phyloP scores from a whole-genome alignment of 2,797 vertebrate species.

The Spinus olivaceus region DNA sequence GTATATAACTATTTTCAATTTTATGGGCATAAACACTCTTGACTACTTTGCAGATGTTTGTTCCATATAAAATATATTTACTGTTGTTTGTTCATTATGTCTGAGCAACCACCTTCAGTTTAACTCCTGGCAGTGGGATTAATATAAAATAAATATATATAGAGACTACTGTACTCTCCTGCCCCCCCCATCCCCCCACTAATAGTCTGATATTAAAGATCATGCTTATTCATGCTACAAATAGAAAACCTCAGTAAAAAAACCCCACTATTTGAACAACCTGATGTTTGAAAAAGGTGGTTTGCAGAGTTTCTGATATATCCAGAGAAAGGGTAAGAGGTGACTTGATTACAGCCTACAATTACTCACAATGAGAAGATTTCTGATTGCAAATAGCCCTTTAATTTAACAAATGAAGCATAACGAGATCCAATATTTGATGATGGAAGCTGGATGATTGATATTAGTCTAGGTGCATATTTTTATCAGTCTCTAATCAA shows the following conservation, averaged over 20 bases:
- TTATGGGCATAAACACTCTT: background rate
- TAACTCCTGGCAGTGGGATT: background rate
- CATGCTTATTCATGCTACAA: background rate
- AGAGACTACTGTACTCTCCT: background rate
- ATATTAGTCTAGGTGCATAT: conserved; percentile 40
- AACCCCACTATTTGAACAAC: background rate
- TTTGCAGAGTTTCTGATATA: background rate
- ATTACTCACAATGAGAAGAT: conserved; percentile 33
- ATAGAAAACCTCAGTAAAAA: background rate
- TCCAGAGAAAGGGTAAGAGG: background rate
- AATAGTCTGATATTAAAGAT: background rate
- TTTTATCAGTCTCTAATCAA: conserved; percentile 52
- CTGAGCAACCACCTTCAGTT: background rate
- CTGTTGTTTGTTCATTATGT: background rate
- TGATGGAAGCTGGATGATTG: conserved; percentile 27
- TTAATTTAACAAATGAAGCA: conserved; percentile 58
- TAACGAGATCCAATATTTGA: conserved; percentile 43
- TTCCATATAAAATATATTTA: background rate
- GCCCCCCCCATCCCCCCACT: rapidly evolving
- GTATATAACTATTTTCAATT: background rate
- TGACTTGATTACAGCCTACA: conserved; percentile 37
- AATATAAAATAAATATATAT: background rate
- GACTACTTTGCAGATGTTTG: background rate
- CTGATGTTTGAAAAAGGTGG: background rate
- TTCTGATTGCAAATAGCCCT: conserved; percentile 57